Conservation (phyloP, 2,113 vertebrate genomes). For the Ceyx cyanopectus region DNA sequence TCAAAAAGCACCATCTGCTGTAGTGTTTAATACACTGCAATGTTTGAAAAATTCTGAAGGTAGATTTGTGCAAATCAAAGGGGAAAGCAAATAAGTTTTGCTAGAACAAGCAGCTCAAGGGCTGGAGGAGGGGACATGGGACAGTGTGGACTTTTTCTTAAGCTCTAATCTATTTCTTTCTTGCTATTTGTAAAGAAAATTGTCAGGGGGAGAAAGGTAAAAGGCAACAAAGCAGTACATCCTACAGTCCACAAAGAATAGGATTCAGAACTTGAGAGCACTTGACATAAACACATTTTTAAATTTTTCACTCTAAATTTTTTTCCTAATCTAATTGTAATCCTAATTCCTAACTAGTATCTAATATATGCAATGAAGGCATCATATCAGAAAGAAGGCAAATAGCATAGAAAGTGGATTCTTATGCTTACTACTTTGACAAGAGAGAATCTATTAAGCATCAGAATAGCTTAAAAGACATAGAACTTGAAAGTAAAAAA, state of each 20-base stretch:
- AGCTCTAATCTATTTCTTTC: neutral
- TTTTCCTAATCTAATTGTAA: no score
- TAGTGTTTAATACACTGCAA: conserved; percentile 81
- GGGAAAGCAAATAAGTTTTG: conserved; percentile 61
- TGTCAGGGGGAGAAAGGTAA: conserved; percentile 2
- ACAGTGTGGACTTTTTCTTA: neutral
- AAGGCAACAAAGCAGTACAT: conserved; percentile 29
- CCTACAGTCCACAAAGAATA: neutral
- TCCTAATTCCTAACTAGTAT: neutral
- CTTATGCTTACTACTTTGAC: neutral
- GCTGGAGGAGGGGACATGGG: neutral
- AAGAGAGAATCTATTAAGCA: neutral
- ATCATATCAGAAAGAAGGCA: conserved; percentile 11
- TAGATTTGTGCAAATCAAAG: conserved; percentile 72
- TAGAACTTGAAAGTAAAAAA: neutral
- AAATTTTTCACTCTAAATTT: conserved; percentile 14
- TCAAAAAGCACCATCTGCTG: conserved; percentile 88
- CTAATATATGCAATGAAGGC: neutral
- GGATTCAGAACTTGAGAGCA: neutral
- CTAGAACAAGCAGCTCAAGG: conserved; percentile 51
- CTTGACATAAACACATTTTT: conserved; percentile 16
- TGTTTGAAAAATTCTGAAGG: conserved; percentile 73
- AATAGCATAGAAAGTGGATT: conserved; percentile 3
- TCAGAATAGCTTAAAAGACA: neutral
- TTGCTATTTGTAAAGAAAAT: conserved; percentile 37